Base-by-base conservation (phyloP, 1,140 invertebrate genomes). In the Glossosoma conforme region DNA sequence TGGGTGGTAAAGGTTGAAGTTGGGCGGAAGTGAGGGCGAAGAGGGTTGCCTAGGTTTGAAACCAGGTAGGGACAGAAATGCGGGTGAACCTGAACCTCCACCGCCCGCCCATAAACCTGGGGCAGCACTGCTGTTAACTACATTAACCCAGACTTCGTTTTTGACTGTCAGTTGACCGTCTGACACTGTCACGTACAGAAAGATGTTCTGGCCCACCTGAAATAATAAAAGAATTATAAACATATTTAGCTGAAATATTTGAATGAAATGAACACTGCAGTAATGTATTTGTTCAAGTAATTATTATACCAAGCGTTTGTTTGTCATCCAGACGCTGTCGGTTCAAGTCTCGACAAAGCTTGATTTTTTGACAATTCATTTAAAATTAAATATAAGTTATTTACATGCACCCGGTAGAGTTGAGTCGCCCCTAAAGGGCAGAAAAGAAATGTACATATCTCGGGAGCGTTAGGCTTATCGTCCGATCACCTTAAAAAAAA, bases 81-180 rank as follows among this genome's bases (percentile, higher is more conserved):
- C 65, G 1, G 67, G 65, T 1, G 61, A 60, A 13, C 55, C 61
- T 10, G 21, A 30, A 14, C 36, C 36, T 6, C 33, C 15, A 8
- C 45, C 21, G 14, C 20, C 28, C 1, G 9, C 21, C 44, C 54
- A 30, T 43, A 48, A 21, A n/a, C 14, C 40, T 9, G 52, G 58
- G 4, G 64, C 61, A n/a, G n/a, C n/a, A n/a, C n/a, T n/a, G n/a
- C n/a, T n/a, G 22, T 70, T 69, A 6, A 76, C 51, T 18, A 87
- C 83, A 47, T 80, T 77, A 5, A 83, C 83, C 61, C 72, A 82
- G 8, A 87, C 83, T 66, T 86, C 84, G n/a, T 76, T 80, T 66
- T 87, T 88, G 2, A 81, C 75, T 14, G 76, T 77, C 5, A 83
- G 65, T 24, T 77, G 68, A 11, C 85, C 85, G 65, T 87, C 83